Evolutionary conservation across 2,797 vertebrate genomes (phyloP), one percentile per base, ranked within the genome.

Genomic region (Sebastes taczanowskii): DNA sequence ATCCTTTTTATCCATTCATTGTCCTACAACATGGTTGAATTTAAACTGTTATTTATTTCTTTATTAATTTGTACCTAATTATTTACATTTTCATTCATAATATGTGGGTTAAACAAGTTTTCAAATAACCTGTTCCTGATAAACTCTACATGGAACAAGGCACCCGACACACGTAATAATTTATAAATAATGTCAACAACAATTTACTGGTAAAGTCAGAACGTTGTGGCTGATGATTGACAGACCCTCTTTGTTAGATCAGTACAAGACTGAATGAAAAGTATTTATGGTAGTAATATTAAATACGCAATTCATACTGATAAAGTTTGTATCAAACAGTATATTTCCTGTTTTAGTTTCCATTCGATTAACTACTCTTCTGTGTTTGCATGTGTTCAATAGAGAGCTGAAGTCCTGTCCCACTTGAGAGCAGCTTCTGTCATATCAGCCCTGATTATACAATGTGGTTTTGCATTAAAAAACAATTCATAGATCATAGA

Each of bases 301-400:
- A 42, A 69, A 27, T 68, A 29, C 58, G 11, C 7, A 64, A 10
- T 60, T 67, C 29, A 76, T 20, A 6, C 5, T 75, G 23, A 25
- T 69, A 4, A 60, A 67, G 27, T 63, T 59, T 67, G 2, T 29
- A 27, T 78, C 46, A 72, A 35, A 34, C 72, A 77, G 52, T 79
- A 67, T 69, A 77, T 81, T 77, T 88, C 67, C 38, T 78, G 25
- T 22, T 0, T 5, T 66, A 25, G 9, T 67, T 85, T 73, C 14
- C 38, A 23, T 71, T 53, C 29, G 10, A 76, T 61, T 18, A 68
- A 69, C 74, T 30, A 27, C 11, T 49, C 20, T 56, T 74, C 46
- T 89, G 23, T 84, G 64, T 74, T 74, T 90, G 83, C 90, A 90
- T 92, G 89, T 83, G 60, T 72, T 81, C 27, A 79, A 81, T 67